A percentile compares a stretch with the other conserved stretches of the same genome.
Evolutionary conservation across 2,888 invertebrate genomes (phyloP).

Genomic region (Andrena flavipes): DNA sequence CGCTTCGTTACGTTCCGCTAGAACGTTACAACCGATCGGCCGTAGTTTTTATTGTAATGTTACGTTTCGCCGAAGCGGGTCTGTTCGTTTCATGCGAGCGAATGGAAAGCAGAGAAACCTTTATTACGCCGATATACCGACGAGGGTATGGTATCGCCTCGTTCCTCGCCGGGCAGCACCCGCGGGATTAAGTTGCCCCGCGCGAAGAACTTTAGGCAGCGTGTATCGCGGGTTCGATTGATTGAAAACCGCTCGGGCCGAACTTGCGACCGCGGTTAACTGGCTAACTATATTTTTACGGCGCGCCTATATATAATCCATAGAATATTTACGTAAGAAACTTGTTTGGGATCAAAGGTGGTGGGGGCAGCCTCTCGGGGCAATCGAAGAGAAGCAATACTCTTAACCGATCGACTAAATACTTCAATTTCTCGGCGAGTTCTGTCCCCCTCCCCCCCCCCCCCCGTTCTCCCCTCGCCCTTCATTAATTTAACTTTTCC

Average conservation of each 20-base stretch:
- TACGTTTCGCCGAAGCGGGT: not conserved
- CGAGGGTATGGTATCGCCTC: slow-evolving; percentile 1
- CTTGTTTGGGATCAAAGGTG: not conserved
- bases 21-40: not conserved
- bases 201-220: slow-evolving; percentile 5
- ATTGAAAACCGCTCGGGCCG: slow-evolving; percentile 4
- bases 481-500: slow-evolving; percentile 41
- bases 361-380: not conserved
- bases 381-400: slow-evolving; percentile 46
- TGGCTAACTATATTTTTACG: not conserved
- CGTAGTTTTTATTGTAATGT: not conserved
- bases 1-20: not conserved
- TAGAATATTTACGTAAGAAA: slow-evolving; percentile 29
- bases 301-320: slow-evolving; percentile 3
- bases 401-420: slow-evolving; percentile 30
- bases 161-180: not conserved
- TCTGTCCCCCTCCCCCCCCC: not conserved
- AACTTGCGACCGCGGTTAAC: slow-evolving; percentile 6
- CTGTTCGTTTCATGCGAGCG: not conserved
- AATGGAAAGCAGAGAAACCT: not conserved
- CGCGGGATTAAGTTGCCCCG: slow-evolving; percentile 5
- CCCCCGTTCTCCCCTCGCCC: not conserved
- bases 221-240: slow-evolving; percentile 6
- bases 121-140: slow-evolving; percentile 1
- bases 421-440: slow-evolving; percentile 34